Conservation (phyloP, 2,888 invertebrate species). For the Plemyria rubiginata region DNA sequence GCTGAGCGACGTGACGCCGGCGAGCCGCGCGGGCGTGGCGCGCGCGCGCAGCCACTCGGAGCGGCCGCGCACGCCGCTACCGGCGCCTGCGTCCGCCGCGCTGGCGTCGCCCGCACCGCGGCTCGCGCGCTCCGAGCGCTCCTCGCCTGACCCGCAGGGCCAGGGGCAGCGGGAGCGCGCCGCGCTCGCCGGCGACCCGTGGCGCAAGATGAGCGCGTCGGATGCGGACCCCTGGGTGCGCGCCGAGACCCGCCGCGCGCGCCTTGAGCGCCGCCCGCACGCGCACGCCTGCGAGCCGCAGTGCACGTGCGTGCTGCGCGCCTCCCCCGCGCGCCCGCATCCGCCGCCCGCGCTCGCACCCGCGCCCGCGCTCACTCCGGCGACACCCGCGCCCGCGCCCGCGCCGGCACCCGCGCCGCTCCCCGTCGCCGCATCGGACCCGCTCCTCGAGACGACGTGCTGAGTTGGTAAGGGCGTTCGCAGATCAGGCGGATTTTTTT, state of each 20-base stretch:
- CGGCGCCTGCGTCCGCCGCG: slow-evolving; percentile 39
- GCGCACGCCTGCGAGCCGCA: slow-evolving; percentile 50
- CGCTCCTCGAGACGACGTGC: slow-evolving; percentile 77
- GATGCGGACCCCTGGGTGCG: slow-evolving; percentile 52
- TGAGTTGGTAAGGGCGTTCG: slow-evolving; percentile 41
- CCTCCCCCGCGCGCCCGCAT: slow-evolving; percentile 41
- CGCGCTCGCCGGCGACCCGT: slow-evolving; percentile 51
- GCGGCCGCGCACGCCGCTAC: slow-evolving; percentile 57
- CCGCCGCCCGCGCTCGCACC: slow-evolving; percentile 44
- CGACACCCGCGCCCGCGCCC: slow-evolving; percentile 42
- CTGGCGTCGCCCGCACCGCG: slow-evolving; percentile 46
- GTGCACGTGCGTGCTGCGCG: slow-evolving; percentile 53
- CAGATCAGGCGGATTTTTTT: not conserved
- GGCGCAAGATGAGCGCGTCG: slow-evolving; percentile 36
- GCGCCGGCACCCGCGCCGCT: slow-evolving; percentile 39
- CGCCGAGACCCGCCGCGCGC: slow-evolving; percentile 40
- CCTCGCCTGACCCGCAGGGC: slow-evolving; percentile 53
- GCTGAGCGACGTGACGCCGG: slow-evolving; percentile 76
- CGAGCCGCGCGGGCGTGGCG: slow-evolving; percentile 64
- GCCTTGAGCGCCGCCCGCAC: slow-evolving; percentile 45
- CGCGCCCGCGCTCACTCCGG: slow-evolving; percentile 43
- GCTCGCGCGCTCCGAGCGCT: slow-evolving; percentile 55
- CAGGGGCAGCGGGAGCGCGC: no score
- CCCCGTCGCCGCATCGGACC: slow-evolving; percentile 54
- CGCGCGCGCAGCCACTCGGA: slow-evolving; percentile 76